Percentiles rank a stretch among this genome's conserved stretches.
Conservation (phyloP, 2,113 vertebrate species). For the Neotoma lepida region DNA sequence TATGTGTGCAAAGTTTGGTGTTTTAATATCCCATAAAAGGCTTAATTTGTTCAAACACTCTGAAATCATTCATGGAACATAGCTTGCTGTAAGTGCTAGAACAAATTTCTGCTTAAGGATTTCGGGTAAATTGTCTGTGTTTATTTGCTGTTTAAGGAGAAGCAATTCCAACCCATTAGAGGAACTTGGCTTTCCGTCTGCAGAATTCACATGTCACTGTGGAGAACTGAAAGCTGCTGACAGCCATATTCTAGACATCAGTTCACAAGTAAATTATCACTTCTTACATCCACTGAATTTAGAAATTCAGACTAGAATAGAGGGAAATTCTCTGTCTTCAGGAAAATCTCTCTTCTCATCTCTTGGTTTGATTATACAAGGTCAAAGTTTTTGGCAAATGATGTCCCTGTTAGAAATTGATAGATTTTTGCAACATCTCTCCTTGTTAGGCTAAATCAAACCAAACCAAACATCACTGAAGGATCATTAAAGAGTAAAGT, state of each 20-base stretch:
- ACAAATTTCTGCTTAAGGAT: neutral
- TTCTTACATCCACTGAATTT: neutral
- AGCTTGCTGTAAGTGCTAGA: neutral
- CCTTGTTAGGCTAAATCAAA: neutral
- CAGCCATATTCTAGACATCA: neutral
- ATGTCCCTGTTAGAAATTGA: neutral
- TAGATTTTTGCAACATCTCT: neutral
- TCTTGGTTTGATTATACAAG: neutral
- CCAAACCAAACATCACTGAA: neutral
- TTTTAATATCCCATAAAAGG: neutral
- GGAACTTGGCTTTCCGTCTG: neutral
- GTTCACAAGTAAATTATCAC: neutral
- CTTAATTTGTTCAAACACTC: conserved; percentile 18
- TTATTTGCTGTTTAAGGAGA: neutral
- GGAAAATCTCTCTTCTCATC: neutral
- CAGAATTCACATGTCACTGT: neutral
- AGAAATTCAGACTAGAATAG: neutral
- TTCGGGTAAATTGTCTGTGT: conserved; percentile 8
- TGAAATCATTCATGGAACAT: neutral
- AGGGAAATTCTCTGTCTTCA: neutral
- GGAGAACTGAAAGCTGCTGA: neutral
- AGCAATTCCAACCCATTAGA: neutral
- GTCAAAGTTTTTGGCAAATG: neutral
- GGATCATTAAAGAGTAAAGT: neutral
- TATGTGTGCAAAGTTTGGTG: neutral